Conservation (phyloP, 2,888 invertebrate genomes). For the Netelia inedita region DNA sequence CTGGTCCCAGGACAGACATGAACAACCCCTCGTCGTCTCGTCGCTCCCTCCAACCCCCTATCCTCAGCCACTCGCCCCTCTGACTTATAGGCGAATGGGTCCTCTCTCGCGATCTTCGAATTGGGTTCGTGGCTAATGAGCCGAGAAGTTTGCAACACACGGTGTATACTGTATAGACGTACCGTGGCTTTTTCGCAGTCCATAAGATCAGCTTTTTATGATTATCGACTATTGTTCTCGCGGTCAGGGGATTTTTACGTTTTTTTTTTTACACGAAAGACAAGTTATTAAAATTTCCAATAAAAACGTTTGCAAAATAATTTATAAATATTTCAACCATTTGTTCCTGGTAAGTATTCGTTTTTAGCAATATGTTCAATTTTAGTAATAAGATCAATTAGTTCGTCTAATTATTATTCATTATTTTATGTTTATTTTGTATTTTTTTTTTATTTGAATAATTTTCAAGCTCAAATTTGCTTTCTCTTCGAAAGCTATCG, state of each 20-base stretch:
- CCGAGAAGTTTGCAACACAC: conserved; percentile 76
- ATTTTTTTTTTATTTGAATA: neutral
- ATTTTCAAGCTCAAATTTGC: neutral
- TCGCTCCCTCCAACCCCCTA: conserved; percentile 49
- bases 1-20: conserved; percentile 62
- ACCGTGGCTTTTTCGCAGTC: conserved; percentile 67
- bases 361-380: too few species aligned
- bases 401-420: neutral
- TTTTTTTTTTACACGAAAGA: conserved; percentile 9
- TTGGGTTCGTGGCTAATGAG: conserved; percentile 80
- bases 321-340: too few species aligned
- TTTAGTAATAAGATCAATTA: too few species aligned
- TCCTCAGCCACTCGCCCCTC: conserved; percentile 32
- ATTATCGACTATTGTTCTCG: conserved; percentile 30
- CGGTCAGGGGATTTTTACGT: conserved; percentile 9
- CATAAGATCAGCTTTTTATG: conserved; percentile 63
- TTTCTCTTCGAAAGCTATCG: neutral
- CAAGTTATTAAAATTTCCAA: neutral
- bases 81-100: conserved; percentile 50
- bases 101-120: conserved; percentile 73
- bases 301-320: neutral
- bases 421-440: neutral
- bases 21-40: conserved; percentile 46
- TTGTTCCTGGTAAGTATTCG: neutral
- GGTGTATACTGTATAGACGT: conserved; percentile 35